Evolutionary conservation across 2,113 vertebrate genomes (phyloP).

Genomic region (Marmota monax): DNA sequence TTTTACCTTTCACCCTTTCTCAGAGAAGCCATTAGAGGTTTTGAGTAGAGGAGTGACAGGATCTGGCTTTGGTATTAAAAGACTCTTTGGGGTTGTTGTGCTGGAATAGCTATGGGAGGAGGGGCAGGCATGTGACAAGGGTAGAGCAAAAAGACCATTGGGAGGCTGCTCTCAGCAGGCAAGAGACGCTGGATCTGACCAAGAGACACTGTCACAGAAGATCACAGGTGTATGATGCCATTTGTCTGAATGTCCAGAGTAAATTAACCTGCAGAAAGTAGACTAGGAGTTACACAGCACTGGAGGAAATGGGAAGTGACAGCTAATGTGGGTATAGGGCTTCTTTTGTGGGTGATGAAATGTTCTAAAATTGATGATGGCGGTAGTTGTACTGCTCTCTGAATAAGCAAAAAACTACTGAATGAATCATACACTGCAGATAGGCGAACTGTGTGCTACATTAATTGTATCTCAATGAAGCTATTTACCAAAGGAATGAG

Average conservation of each 20-base stretch:
- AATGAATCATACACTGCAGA: background rate
- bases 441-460: background rate
- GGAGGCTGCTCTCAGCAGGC: background rate
- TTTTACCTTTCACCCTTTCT: background rate
- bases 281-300: background rate
- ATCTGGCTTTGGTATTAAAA: background rate
- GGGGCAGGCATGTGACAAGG: background rate
- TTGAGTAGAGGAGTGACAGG: background rate
- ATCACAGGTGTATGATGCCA: rapidly evolving
- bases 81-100: background rate
- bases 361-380: background rate
- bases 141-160: background rate
- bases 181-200: background rate
- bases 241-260: background rate
- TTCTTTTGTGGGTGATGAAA: background rate
- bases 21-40: background rate
- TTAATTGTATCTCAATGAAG: background rate
- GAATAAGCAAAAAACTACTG: background rate
- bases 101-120: background rate
- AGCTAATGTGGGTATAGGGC: no score
- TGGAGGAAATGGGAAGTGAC: background rate
- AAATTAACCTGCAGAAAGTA: background rate
- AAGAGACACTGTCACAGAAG: background rate
- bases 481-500: background rate
- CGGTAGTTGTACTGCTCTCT: background rate